Conservation (phyloP, 2,113 vertebrate species). For the Scalopus aquaticus region DNA sequence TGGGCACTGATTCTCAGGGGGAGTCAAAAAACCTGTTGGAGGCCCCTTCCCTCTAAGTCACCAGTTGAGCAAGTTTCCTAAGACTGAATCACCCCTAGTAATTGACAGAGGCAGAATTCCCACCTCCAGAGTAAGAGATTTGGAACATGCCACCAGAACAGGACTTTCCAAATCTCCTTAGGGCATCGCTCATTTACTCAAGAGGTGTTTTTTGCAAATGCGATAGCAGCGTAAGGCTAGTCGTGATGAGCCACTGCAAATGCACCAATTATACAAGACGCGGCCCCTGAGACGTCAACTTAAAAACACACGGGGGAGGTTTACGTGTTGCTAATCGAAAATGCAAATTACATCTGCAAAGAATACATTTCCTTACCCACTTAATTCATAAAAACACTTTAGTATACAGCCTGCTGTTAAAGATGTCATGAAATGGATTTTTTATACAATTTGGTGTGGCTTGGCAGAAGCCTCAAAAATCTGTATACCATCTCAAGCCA, state of each 20-base stretch:
- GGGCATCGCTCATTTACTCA: background rate
- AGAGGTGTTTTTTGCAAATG: background rate
- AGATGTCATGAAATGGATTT: background rate
- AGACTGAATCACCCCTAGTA: background rate
- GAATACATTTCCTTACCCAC: background rate
- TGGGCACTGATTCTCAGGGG: background rate
- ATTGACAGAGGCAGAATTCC: background rate
- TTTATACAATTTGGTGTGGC: background rate
- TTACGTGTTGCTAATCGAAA: background rate
- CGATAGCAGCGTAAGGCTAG: background rate
- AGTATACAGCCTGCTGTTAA: background rate
- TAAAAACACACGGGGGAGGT: background rate
- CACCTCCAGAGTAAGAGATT: background rate
- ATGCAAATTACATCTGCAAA: background rate
- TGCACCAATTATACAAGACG: background rate
- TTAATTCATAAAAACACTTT: constrained; percentile 22
- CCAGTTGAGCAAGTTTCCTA: background rate
- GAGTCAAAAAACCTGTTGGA: background rate
- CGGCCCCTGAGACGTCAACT: background rate
- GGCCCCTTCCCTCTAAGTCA: background rate
- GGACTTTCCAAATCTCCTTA: background rate
- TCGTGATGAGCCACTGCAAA: background rate
- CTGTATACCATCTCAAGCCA: background rate
- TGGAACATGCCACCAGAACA: background rate
- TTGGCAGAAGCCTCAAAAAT: constrained; percentile 9